A percentile compares a stretch with the other conserved stretches of the same genome.
These are phyloP conservation scores for Eclectus roratus DNA, from an alignment of 2,113 vertebrate genomes.

Conservation along the genomic window DNA sequence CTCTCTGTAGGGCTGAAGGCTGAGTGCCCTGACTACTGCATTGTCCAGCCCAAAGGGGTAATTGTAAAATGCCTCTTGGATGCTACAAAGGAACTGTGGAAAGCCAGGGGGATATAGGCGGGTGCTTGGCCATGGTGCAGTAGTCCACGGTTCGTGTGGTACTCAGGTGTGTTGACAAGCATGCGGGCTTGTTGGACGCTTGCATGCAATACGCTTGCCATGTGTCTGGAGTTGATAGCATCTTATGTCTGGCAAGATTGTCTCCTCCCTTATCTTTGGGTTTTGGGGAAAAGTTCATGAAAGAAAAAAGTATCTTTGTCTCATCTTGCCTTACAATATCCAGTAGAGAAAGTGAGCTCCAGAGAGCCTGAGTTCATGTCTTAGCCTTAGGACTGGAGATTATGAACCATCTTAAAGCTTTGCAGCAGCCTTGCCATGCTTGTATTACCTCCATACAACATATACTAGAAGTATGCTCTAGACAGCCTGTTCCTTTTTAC, in stretches of 20 bases:
- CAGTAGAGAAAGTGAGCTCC: conserved; percentile 25
- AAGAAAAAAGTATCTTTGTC: neutral
- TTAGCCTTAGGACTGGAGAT: conserved; percentile 52
- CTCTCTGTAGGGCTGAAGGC: neutral
- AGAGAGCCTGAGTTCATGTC: conserved; percentile 12
- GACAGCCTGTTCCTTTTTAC: neutral
- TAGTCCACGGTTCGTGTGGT: neutral
- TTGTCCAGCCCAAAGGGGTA: neutral
- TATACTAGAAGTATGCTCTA: neutral
- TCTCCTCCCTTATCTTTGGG: neutral
- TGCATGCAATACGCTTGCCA: neutral
- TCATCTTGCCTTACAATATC: conserved; percentile 17
- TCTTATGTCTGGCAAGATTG: neutral
- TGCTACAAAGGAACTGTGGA: neutral
- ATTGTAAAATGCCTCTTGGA: neutral
- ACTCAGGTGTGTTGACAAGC: neutral
- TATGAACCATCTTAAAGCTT: conserved; percentile 10
- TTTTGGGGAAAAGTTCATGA: neutral
- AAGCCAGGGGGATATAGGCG: neutral
- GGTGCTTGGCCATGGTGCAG: neutral
- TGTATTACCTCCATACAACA: neutral
- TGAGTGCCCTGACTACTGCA: neutral
- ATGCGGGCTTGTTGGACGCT: neutral
- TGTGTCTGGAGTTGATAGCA: neutral
- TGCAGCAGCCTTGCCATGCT: conserved; percentile 61